Evolutionary conservation across 2,113 vertebrate genomes (phyloP), one percentile per base, ranked within the genome.

Genomic region (Oceanites oceanicus): DNA sequence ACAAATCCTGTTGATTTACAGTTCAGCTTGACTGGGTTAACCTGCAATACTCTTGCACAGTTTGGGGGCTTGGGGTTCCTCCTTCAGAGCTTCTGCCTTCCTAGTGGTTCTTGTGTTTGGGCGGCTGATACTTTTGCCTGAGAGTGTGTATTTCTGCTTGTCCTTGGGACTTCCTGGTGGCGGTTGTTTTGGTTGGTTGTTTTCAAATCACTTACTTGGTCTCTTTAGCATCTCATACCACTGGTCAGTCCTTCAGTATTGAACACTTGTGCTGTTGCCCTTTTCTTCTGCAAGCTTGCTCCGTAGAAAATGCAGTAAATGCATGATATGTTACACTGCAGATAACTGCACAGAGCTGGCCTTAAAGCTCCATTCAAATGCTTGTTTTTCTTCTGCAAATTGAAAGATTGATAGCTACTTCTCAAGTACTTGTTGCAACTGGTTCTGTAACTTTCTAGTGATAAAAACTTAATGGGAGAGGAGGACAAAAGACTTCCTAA

Each of bases 151-250:
- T 66, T 87, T 73, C 55, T 77, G 4, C 23, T 29, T 70, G 29
- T 82, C 47, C 27, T 34, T 62, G 7, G 18, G 30, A 62, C 30
- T 66, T 86, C 15, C 9, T 82, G 10, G 38, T 83, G 13, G 16
- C 36, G 38, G 15, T 58, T 18, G 38, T 56, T 87, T 73, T 40
- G 10, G 7, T 38, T 42, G 20, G 1, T 87, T 80, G 15, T 58
- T 91, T 59, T 74, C 29, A 62, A 34, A 42, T 59, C 6, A 30
- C 38, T 71, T 36, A 10, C 23, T 78, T 27, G 6, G 7, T 32
- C 13, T 23, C 16, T 59, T 73, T 26, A 73, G 17, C 15, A 61
- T 73, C 15, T 86, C 0, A 0, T 38, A n/a, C 21, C 3, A 15
- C 38, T 72, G 8, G 29, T 76, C 20, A 30, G n/a, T 42, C 12